Evolutionary conservation across 37 sponge, comb jelly and placozoan species (phyloP), one percentile per base, ranked within the genome.

Genomic region (Ianthella basta): DNA sequence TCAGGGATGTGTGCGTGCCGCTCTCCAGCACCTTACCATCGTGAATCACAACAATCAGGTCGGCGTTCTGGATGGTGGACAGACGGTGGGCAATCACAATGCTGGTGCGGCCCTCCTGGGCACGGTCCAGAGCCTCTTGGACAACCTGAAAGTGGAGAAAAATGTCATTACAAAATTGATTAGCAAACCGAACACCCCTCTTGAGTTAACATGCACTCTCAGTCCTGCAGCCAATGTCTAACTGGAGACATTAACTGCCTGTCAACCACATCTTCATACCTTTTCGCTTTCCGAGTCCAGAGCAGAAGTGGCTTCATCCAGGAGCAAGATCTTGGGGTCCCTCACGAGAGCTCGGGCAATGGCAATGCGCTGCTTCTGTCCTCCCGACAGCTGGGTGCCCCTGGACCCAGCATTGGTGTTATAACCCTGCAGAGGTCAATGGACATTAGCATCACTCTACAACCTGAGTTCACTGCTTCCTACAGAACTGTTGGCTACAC

Each of bases 281-380:
- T 95, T 95, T 84, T 95, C 95, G 77, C 94, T 95, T 88, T 95
- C 94, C 30, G 95, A 90, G 88, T 95, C 95, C 64, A 95, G 88
- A 60, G 95, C 95, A n/a, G 94, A 92, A 39, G 94, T 95, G 78
- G 95, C 95, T 68, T 95, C 95, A 72, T 95, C 95, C 82, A 96
- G 85, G 50, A 96, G 92, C 40, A 96, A 87, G 55, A 96, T 86
- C 80, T 93, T 93, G 39, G 96, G 96, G 72, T 96, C 82, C 68
- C 95, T 85, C 61, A 96, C 84, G 0, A 96, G 87, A 81, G 96
- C 96, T 73, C 96, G 70, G 66, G 95, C 96, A 38, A 96, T 96
- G 87, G 94, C 92, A 50, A 96, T 88, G 3, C 96, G 82, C 83
- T 96, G 95, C 72, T 96, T 96, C 90, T 96, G 94, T 53, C 96